A percentile compares a stretch with the other conserved stretches of the same genome.
Conservation (phyloP, 2,888 invertebrate genomes). For the Pristionchus arcanus region DNA sequence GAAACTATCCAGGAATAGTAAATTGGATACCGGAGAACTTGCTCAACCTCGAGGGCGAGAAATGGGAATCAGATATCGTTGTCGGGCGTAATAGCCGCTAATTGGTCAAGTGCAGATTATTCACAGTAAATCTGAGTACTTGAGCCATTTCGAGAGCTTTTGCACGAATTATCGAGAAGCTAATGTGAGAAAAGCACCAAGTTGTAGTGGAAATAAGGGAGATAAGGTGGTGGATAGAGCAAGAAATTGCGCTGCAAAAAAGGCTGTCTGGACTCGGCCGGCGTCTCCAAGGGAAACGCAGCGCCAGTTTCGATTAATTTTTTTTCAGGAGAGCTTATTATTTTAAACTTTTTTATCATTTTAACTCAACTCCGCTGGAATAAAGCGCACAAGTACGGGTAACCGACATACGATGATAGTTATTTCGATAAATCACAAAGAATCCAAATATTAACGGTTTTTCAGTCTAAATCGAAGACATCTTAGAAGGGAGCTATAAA, state of each 20-base stretch:
- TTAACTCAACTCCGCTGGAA: too few relatives aligned
- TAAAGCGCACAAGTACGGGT: too few relatives aligned
- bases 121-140: not conserved
- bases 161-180: not conserved
- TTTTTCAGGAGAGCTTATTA: not conserved
- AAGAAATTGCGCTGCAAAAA: not conserved
- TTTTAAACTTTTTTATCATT: too few relatives aligned
- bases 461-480: too few relatives aligned
- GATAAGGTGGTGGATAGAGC: not conserved
- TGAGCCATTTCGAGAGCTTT: not conserved
- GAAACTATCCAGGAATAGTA: not conserved
- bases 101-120: conserved; percentile 1
- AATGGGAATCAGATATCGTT: not conserved
- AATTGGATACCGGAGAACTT: not conserved
- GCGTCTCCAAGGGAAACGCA: not conserved
- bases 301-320: not conserved
- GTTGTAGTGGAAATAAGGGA: not conserved
- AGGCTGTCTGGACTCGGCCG: not conserved
- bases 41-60: not conserved
- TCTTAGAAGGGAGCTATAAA: too few relatives aligned
- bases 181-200: not conserved
- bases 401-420: too few relatives aligned
- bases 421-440: too few relatives aligned
- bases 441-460: too few relatives aligned
- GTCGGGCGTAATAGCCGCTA: not conserved